Conservation (phyloP, 2,888 invertebrate species). For the Acanthopleura granulata region DNA sequence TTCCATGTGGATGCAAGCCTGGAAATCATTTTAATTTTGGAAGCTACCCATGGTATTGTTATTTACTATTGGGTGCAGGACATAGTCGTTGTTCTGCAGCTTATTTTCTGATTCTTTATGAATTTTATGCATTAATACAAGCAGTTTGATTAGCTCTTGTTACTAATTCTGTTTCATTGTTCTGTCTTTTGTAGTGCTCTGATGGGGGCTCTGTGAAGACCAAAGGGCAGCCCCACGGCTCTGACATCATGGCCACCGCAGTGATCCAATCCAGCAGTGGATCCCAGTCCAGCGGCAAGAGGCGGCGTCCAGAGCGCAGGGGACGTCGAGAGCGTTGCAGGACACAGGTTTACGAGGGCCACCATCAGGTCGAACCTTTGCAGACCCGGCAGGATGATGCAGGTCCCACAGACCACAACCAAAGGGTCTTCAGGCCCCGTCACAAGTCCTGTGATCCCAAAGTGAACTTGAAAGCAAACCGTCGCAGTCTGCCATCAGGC, state of each 20-base stretch:
- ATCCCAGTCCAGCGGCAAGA: neutral
- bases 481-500: neutral
- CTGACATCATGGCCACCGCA: neutral
- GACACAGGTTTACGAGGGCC: constrained; percentile 11
- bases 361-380: neutral
- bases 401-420: neutral
- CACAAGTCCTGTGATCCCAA: constrained; percentile 15
- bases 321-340: neutral
- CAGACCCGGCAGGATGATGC: neutral
- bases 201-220: neutral
- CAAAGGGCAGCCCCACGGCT: neutral
- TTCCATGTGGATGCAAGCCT: no score
- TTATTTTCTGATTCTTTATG: no score
- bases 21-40: no score
- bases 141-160: no score
- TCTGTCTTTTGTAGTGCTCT: constrained; percentile 9
- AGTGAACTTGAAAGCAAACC: neutral
- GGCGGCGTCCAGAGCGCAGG: neutral
- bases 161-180: neutral
- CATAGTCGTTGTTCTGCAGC: no score
- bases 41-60: no score
- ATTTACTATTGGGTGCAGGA: no score
- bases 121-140: no score
- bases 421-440: neutral
- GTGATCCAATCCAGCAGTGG: constrained; percentile 1